Percentiles rank a stretch among this genome's conserved stretches.
Conservation (phyloP, 1,140 invertebrate species). For the Drosophila jambulina region DNA sequence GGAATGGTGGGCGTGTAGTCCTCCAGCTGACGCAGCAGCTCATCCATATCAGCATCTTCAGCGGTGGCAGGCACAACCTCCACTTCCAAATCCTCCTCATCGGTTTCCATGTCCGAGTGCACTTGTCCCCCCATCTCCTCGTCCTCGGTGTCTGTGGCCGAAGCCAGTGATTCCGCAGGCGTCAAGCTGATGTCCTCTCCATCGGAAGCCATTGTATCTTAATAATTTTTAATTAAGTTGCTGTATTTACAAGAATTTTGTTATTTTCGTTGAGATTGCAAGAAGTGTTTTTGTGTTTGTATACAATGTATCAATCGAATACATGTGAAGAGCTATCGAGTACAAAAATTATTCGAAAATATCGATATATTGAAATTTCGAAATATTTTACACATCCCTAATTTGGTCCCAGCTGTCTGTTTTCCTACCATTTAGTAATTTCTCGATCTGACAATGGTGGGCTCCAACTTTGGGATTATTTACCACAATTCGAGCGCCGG, state of each 20-base stretch:
- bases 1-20: conserved; percentile 89
- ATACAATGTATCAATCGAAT: conserved; percentile 10
- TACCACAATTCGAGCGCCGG: conserved; percentile 46
- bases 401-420: background rate
- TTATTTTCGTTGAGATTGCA: background rate
- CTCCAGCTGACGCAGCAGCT: conserved; percentile 90
- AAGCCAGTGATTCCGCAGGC: conserved; percentile 50
- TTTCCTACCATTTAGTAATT: background rate
- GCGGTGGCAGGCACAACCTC: conserved; percentile 49
- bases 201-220: conserved; percentile 58
- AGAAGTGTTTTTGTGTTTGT: background rate
- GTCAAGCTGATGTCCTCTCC: conserved; percentile 58
- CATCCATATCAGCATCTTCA: conserved; percentile 64
- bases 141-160: conserved; percentile 58
- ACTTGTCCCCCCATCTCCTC: conserved; percentile 28
- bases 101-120: conserved; percentile 44
- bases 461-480: conserved; percentile 79
- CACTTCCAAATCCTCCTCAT: conserved; percentile 58
- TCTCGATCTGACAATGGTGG: conserved; percentile 58
- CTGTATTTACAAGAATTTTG: background rate
- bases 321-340: too few relatives aligned
- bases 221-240: background rate
- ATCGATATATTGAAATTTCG: too few relatives aligned
- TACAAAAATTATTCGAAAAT: too few relatives aligned
- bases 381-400: background rate